Conservation (phyloP, 1,140 invertebrate genomes). For the Reticulitermes speratus region DNA sequence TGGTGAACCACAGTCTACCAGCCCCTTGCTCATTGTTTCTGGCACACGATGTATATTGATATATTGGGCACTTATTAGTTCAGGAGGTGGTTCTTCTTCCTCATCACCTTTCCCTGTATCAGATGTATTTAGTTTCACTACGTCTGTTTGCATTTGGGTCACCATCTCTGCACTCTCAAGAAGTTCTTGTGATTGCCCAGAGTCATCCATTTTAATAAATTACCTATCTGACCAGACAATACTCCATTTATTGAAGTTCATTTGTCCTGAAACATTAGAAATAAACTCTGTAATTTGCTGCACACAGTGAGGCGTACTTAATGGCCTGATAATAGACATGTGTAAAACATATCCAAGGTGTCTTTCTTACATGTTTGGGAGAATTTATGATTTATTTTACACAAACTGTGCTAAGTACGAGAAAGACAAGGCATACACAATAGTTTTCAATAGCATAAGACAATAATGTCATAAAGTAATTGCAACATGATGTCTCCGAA, state of each 20-base stretch:
- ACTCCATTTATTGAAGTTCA: not conserved
- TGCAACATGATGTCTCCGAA: not conserved
- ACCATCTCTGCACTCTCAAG: conserved; percentile 32
- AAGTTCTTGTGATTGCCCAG: conserved; percentile 30
- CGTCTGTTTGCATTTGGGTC: conserved; percentile 29
- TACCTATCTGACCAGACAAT: not conserved
- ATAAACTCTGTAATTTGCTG: not conserved
- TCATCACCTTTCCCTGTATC: conserved; percentile 7
- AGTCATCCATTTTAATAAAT: conserved; percentile 30
- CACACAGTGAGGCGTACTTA: no score
- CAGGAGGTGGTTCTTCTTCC: conserved; percentile 27
- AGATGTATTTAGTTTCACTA: conserved; percentile 29
- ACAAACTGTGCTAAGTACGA: no score
- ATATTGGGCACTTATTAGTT: conserved; percentile 32
- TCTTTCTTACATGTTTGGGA: no score
- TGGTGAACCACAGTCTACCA: conserved; percentile 29
- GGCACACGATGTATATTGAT: conserved; percentile 33
- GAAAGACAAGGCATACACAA: not conserved
- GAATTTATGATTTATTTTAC: no score
- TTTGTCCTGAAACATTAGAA: conserved; percentile 24
- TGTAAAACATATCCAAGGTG: not conserved
- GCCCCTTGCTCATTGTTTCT: conserved; percentile 28
- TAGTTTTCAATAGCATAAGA: not conserved
- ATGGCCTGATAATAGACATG: not conserved
- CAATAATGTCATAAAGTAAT: not conserved